Conservation (phyloP, 2,888 invertebrate species). For the Eugnorisma glareosa region DNA sequence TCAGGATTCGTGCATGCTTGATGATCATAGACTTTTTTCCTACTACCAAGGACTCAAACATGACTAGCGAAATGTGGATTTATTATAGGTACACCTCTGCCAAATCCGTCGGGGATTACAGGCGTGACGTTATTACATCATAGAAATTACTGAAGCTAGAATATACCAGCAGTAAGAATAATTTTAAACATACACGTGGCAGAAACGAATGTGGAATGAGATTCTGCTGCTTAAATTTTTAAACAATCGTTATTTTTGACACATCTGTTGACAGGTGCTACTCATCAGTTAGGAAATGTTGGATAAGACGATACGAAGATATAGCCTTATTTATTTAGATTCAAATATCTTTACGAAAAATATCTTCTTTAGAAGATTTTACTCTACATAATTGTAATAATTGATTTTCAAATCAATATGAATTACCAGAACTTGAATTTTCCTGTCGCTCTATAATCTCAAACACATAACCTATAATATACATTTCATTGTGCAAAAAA, state of each 20-base stretch:
- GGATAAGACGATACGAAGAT: not conserved
- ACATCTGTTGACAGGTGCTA: not conserved
- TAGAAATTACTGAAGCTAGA: not conserved
- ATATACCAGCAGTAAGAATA: not conserved
- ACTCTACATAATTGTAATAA: too few relatives aligned
- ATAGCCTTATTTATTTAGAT: too few relatives aligned
- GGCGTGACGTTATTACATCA: not conserved
- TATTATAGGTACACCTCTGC: not conserved
- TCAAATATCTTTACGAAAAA: not conserved
- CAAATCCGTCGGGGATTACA: not conserved
- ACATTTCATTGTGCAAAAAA: constrained; percentile 53
- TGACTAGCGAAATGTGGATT: not conserved
- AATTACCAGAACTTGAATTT: not conserved
- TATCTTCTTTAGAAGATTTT: not conserved
- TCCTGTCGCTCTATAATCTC: not conserved
- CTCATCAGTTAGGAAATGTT: not conserved
- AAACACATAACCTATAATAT: constrained; percentile 30
- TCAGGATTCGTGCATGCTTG: not conserved
- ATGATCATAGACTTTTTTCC: not conserved
- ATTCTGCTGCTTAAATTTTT: not conserved
- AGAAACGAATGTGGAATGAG: not conserved
- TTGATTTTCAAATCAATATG: not conserved
- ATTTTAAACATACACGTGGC: not conserved
- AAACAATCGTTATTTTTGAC: not conserved
- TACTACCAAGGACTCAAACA: not conserved